These are phyloP conservation scores for Piprites chloris DNA, from an alignment of 2,113 vertebrate species.

Conservation along the genomic window DNA sequence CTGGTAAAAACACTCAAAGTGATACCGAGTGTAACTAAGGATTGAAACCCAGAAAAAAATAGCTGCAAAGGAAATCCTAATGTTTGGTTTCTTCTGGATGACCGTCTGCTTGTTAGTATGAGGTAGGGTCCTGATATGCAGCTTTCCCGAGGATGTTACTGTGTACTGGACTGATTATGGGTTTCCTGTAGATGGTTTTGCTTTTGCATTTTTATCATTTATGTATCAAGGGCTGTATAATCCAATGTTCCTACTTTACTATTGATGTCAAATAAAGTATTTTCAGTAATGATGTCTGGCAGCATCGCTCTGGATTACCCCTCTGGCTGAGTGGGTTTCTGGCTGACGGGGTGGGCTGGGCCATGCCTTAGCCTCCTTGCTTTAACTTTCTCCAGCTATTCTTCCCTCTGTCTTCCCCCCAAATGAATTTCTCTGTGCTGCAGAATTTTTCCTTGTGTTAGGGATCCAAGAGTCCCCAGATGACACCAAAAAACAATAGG, in stretches of 20 bases:
- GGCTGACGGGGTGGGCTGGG: neutral
- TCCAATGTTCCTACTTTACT: slow-evolving; percentile 29
- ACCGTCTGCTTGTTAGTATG: neutral
- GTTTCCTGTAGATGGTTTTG: neutral
- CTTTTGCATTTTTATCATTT: slow-evolving; percentile 31
- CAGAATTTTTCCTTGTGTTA: rapidly evolving
- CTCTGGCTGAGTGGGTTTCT: neutral
- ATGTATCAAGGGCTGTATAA: neutral
- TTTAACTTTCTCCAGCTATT: neutral
- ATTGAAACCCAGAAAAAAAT: neutral
- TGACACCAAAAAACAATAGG: neutral
- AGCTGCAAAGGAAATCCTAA: neutral
- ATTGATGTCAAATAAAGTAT: slow-evolving; percentile 64
- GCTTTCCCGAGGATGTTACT: neutral
- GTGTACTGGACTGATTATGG: neutral
- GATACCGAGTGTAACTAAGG: neutral
- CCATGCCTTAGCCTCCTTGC: neutral
- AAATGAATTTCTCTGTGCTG: neutral
- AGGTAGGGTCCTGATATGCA: neutral
- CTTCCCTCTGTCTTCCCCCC: neutral
- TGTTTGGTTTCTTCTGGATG: neutral
- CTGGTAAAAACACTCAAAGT: neutral
- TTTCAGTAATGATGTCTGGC: slow-evolving; percentile 54
- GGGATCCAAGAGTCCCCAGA: neutral
- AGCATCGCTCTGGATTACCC: neutral